These are phyloP conservation scores for Hemiscyllium ocellatum DNA, from an alignment of 2,113 vertebrate genomes.

Conservation along the genomic window DNA sequence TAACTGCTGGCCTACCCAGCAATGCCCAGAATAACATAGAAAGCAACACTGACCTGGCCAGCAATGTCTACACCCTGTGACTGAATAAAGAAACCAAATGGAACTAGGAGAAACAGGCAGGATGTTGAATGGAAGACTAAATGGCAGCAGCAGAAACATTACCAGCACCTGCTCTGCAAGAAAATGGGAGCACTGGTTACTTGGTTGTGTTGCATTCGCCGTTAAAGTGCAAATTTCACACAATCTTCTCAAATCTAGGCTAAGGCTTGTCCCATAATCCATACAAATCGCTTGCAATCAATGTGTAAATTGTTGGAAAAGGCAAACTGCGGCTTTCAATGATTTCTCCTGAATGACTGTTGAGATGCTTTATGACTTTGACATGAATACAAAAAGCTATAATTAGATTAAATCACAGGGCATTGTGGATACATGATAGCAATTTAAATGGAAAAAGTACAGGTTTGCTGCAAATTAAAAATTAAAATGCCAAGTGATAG, in stretches of 20 bases:
- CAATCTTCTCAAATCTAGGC: neutral
- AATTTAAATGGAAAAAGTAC: neutral
- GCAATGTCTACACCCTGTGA: too few relatives aligned
- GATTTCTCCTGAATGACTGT: neutral
- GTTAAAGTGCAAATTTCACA: neutral
- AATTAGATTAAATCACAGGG: slow-evolving; percentile 27
- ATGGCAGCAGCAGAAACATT: neutral
- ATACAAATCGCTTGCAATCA: neutral
- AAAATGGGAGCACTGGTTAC: neutral
- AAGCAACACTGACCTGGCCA: too few relatives aligned
- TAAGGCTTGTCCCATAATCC: too few relatives aligned
- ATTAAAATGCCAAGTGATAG: neutral
- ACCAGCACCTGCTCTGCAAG: neutral
- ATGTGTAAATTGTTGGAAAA: neutral
- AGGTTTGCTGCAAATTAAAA: slow-evolving; percentile 1
- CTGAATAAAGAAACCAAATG: too few relatives aligned
- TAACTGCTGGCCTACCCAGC: too few relatives aligned
- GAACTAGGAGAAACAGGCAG: neutral
- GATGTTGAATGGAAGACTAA: neutral
- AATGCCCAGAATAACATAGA: too few relatives aligned
- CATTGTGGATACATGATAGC: neutral
- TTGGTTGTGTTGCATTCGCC: neutral
- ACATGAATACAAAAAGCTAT: neutral
- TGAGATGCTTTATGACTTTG: neutral
- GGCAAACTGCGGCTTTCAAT: neutral